Conservation (phyloP, 2,888 invertebrate genomes). For the Xiphydria camelus region DNA sequence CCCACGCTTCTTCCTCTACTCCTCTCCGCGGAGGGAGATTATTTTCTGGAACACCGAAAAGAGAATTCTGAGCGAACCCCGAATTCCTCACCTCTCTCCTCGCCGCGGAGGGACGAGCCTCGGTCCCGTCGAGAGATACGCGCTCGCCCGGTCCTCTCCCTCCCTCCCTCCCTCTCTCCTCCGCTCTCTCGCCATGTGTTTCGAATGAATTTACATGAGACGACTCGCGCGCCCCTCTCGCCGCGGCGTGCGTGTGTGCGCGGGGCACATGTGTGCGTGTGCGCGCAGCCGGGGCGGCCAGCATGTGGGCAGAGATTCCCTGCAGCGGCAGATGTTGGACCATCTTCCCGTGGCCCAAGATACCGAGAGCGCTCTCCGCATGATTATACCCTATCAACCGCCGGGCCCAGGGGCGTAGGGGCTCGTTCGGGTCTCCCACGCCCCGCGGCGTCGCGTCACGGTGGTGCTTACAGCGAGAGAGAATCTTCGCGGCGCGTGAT, state of each 20-base stretch:
- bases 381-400: slow-evolving; percentile 2
- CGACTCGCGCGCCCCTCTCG: slow-evolving; percentile 23
- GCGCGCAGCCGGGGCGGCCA: slow-evolving; percentile 16
- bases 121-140: neutral
- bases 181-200: slow-evolving; percentile 36
- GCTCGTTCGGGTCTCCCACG: neutral
- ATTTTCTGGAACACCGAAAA: too few species aligned
- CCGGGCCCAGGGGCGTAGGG: slow-evolving; percentile 2
- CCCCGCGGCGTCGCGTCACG: neutral
- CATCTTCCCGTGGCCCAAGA: slow-evolving; percentile 38
- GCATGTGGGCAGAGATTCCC: slow-evolving; percentile 52
- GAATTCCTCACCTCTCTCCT: too few species aligned
- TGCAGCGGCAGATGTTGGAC: slow-evolving; percentile 51
- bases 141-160: slow-evolving; percentile 7
- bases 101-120: too few species aligned
- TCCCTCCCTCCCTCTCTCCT: neutral
- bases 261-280: neutral
- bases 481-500: too few species aligned
- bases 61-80: too few species aligned
- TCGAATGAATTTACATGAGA: slow-evolving; percentile 39
- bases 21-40: too few species aligned
- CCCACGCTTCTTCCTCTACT: too few species aligned
- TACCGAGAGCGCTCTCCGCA: slow-evolving; percentile 1
- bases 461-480: neutral
- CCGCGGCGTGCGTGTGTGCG: too few species aligned